Percentiles rank a stretch among this genome's conserved stretches.
Evolutionary conservation across 2,797 vertebrate species (phyloP).

Genomic region (Eulemur coronatus): DNA sequence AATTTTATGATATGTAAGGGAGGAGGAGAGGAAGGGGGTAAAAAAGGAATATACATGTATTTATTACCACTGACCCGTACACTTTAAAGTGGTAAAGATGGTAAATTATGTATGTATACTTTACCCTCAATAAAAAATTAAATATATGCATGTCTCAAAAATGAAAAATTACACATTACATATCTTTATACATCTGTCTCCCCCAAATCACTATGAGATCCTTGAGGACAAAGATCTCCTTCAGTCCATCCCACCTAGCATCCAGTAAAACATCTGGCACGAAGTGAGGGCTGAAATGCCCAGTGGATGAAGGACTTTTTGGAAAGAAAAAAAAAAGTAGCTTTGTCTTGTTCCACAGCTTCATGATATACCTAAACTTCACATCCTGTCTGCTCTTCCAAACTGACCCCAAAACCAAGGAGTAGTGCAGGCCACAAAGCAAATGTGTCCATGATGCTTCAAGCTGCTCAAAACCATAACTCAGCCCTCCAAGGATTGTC

Average conservation of each 20-base stretch:
- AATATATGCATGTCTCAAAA: neutral
- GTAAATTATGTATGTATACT: neutral
- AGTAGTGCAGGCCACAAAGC: neutral
- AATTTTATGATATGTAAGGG: neutral
- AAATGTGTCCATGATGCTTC: fast-evolving
- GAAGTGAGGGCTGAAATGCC: neutral
- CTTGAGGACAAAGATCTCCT: neutral
- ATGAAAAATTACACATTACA: neutral
- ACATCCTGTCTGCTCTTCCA: neutral
- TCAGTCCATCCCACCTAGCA: neutral
- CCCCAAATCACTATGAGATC: neutral
- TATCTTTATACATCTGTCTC: neutral
- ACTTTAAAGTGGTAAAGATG: neutral
- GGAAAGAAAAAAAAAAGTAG: neutral
- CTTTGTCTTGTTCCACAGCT: neutral
- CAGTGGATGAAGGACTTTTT: neutral
- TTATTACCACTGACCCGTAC: neutral
- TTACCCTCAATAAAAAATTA: neutral
- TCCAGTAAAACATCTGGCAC: neutral
- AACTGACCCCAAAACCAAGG: neutral
- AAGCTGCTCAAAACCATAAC: neutral
- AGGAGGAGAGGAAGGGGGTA: neutral
- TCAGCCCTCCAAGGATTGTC: neutral
- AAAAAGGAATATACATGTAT: neutral
- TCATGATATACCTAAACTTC: neutral